Conservation (phyloP, 2,113 vertebrate genomes). For the Andinoacara biseriatus region DNA sequence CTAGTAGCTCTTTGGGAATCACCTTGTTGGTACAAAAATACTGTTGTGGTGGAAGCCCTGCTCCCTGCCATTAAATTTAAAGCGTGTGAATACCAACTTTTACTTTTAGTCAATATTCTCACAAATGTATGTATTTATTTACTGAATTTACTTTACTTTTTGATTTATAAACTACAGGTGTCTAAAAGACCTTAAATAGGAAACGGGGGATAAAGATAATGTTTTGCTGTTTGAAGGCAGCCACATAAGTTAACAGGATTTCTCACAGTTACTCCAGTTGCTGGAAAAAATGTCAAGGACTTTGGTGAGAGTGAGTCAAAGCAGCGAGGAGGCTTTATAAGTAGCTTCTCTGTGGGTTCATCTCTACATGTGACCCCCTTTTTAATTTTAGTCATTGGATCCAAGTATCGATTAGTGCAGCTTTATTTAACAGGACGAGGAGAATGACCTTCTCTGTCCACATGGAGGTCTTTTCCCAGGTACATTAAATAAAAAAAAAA, state of each 20-base stretch:
- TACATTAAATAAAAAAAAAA: not conserved
- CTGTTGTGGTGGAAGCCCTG: not conserved
- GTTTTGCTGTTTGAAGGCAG: not conserved
- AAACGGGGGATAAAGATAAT: not conserved
- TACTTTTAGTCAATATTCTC: too few species aligned
- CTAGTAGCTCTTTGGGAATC: too few species aligned
- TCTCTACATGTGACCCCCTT: not conserved
- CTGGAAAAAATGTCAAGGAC: not conserved
- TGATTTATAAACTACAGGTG: too few species aligned
- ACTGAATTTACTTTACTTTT: too few species aligned
- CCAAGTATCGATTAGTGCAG: constrained; percentile 2
- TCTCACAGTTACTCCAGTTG: not conserved
- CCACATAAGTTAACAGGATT: not conserved
- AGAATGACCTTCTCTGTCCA: not conserved
- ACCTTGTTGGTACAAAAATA: not conserved
- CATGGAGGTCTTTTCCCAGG: not conserved
- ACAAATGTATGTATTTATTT: not conserved
- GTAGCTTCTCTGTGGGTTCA: not conserved
- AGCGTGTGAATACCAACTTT: too few species aligned
- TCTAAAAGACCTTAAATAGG: not conserved
- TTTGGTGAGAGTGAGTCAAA: not conserved
- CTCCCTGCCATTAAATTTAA: too few species aligned
- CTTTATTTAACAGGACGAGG: not conserved
- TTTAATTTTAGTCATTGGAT: not conserved
- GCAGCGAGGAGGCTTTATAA: not conserved